Evolutionary conservation across 2,797 vertebrate genomes (phyloP).

Genomic region (Lacerta bilineata): DNA sequence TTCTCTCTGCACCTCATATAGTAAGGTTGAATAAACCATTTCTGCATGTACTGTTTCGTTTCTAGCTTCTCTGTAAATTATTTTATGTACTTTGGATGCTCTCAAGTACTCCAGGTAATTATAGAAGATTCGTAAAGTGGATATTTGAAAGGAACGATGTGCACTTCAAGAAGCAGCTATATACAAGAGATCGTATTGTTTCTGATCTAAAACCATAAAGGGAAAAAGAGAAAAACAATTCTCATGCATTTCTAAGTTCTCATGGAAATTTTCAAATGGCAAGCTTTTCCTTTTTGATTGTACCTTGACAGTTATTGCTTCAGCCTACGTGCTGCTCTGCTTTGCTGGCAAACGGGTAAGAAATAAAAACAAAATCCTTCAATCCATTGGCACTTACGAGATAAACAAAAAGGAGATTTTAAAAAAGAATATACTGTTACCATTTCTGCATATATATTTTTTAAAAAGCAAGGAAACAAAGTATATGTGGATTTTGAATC

Average conservation of each 20-base stretch:
- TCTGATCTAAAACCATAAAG: constrained; percentile 23
- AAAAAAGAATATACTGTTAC: neutral
- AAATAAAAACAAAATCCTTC: neutral
- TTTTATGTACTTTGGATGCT: constrained; percentile 41
- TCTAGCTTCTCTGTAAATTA: constrained; percentile 36
- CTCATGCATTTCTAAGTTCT: constrained; percentile 47
- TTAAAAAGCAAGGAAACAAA: neutral
- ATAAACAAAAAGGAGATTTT: neutral
- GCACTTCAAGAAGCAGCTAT: constrained; percentile 45
- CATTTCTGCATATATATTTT: neutral
- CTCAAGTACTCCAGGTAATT: neutral
- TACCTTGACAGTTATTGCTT: constrained; percentile 49
- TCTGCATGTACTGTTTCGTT: constrained; percentile 31
- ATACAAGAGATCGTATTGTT: constrained; percentile 34
- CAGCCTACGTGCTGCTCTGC: neutral
- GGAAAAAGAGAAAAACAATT: constrained; percentile 37
- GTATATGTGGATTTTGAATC: neutral
- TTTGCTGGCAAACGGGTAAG: constrained; percentile 37
- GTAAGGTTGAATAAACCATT: constrained; percentile 46
- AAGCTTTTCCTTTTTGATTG: constrained; percentile 45
- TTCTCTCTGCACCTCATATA: constrained; percentile 31
- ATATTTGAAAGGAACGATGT: constrained; percentile 46
- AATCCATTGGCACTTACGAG: constrained; percentile 32
- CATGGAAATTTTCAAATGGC: constrained; percentile 45
- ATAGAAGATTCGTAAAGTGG: constrained; percentile 36